Base-by-base conservation (phyloP, 1,140 invertebrate genomes). In the Anastatus disparis region DNA sequence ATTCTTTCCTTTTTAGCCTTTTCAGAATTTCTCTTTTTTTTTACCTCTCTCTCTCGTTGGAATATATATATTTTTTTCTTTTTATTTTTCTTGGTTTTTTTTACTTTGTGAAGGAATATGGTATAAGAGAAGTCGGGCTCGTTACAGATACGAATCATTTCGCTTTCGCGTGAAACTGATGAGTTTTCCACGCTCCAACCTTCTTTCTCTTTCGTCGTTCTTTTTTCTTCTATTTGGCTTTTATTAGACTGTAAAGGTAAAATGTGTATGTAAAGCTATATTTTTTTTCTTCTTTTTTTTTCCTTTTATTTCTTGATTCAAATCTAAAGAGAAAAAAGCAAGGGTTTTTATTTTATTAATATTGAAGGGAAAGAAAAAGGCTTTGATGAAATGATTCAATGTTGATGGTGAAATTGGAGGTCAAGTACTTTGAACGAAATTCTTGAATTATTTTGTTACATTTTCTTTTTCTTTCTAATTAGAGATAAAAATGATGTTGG, bases 111-210 rank as follows among this genome's bases (percentile, higher is more conserved):
- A 27, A n/a, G 24, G 50, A 4, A 10, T 6, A n/a, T 9, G 24
- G 24, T 0, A n/a, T 27, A 20, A 24, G 55, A 29, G 55, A 58
- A 24, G 22, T 26, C 31, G 29, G 46, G 58, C 59, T 63, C 59
- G 29, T 48, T 50, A 48, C 31, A 63, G 59, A 63, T 63, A 63
- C 44, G 44, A 38, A 63, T 63, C 44, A 38, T 63, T 63, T 63
- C 59, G 44, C 59, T 63, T 63, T 63, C 42, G 44, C 59, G 27
- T 35, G 27, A 48, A 63, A 63, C 59, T 63, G 44, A 50, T 50
- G 59, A 50, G 42, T 48, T 48, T 48, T 10, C 58, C 24, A 6
- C 26, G 58, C 24, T 44, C 50, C 8, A 15, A 17, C 15, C 6
- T 15, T n/a, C n/a, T 55, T 35, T 55, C 15, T 55, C n/a, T 2